Base-by-base conservation (phyloP, 2,113 vertebrate species). In the Syngnathus typhle region DNA sequence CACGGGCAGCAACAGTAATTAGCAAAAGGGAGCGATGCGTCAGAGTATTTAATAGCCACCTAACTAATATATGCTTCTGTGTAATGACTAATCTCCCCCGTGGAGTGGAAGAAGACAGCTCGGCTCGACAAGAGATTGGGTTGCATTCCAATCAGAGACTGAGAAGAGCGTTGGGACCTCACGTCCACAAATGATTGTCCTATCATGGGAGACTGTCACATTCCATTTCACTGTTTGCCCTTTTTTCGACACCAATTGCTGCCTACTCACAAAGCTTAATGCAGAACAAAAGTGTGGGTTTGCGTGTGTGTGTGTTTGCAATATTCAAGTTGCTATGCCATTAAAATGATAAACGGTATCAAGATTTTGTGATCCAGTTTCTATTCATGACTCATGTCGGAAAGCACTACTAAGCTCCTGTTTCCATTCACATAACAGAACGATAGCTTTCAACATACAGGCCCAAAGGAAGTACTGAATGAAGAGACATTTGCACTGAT, bases 51-150 rank as follows among this genome's bases (percentile, higher is more conserved):
- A 79, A 77, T 79, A 71, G 83, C 78, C 82, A 82, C 83, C 83
- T 76, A 85, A 77, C 84, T 82, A 81, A 88, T 83, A 86, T 86
- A 77, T 83, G 81, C 69, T 75, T 82, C 68, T 47, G 70, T 77
- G 19, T 75, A 79, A 80, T 84, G 82, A 87, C 83, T 86, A 67
- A 84, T 68, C 61, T 72, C 3, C 51, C 73, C 63, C 43, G 3
- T 0, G 83, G 79, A 73, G 71, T 27, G 73, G 58, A 39, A 19
- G 69, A 72, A 59, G 59, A 55, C 55, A 64, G 60, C 37, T 47
- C 19, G 60, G 49, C 70, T 80, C 71, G 43, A 86, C 83, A 56
- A 47, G 85, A 80, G 82, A 78, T 83, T 84, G 72, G 43, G 55
- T 77, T 23, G 56, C 72, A 65, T 72, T 64, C 76, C 69, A 84